phyloP scores from a whole-genome alignment of 2,888 invertebrate species.

The Conistra vaccinii region DNA sequence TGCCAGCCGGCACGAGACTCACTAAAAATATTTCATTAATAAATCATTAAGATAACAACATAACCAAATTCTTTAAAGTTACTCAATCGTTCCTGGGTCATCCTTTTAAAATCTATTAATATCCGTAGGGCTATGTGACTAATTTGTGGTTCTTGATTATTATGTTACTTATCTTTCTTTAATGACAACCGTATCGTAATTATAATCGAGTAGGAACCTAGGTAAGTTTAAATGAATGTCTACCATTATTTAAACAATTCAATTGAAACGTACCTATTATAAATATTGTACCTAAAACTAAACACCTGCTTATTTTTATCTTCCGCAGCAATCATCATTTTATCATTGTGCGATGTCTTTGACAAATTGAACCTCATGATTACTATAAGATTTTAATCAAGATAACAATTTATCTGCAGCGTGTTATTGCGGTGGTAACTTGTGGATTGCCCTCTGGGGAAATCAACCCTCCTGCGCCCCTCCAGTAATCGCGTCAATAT shows the following conservation, averaged over 20 bases:
- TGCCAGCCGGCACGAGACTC: no score
- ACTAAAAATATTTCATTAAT: no score
- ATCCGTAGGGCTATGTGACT: neutral
- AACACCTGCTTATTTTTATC: constrained; percentile 39
- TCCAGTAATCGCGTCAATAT: constrained; percentile 28
- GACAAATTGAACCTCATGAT: constrained; percentile 70
- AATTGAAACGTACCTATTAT: neutral
- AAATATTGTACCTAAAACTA: neutral
- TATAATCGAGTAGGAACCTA: neutral
- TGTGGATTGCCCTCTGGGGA: constrained; percentile 79
- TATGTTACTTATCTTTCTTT: neutral
- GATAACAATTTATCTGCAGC: constrained; percentile 73
- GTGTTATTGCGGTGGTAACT: constrained; percentile 72
- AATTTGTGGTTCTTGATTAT: neutral
- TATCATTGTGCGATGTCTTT: constrained; percentile 50
- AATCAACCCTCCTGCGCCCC: constrained; percentile 72
- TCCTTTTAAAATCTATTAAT: neutral
- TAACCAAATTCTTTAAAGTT: neutral
- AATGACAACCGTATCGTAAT: constrained; percentile 5
- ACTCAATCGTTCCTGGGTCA: neutral
- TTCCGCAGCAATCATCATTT: constrained; percentile 29
- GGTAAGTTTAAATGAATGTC: neutral
- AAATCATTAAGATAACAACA: constrained; percentile 21
- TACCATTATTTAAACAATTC: neutral
- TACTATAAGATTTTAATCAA: constrained; percentile 82